phyloP scores from a whole-genome alignment of 1,140 invertebrate genomes.

The Brevipalpus yothersi region DNA sequence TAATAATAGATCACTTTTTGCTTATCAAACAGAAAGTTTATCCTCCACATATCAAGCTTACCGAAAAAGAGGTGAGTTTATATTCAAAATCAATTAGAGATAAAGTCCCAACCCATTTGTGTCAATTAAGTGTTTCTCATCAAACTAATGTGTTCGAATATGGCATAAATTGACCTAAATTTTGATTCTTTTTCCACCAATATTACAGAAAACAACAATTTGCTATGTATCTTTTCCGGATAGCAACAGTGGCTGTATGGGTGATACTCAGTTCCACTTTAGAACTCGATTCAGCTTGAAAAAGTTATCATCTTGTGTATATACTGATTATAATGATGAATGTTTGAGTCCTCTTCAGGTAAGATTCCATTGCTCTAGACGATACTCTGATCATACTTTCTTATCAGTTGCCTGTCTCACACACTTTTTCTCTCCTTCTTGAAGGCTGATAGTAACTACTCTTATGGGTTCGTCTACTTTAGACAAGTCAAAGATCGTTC shows the following conservation, averaged over 20 bases:
- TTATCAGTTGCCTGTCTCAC: too few relatives aligned
- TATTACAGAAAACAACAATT: conserved; percentile 54
- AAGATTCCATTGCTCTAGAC: neutral
- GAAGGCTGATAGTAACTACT: conserved; percentile 48
- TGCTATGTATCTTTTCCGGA: conserved; percentile 97
- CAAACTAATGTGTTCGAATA: too few relatives aligned
- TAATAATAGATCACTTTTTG: neutral
- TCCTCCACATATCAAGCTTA: conserved; percentile 50
- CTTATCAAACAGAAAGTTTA: conserved; percentile 39
- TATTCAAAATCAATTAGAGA: too few relatives aligned
- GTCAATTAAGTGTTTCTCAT: too few relatives aligned
- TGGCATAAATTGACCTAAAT: too few relatives aligned
- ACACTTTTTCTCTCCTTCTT: neutral
- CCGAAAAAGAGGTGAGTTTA: conserved; percentile 45
- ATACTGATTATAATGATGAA: conserved; percentile 17
- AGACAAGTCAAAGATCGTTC: conserved; percentile 66
- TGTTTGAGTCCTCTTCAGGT: conserved; percentile 22
- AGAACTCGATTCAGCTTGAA: conserved; percentile 33
- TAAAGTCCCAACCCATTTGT: too few relatives aligned
- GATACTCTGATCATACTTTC: too few relatives aligned
- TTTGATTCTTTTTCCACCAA: conserved; percentile 1
- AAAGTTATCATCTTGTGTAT: conserved; percentile 2
- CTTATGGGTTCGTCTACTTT: conserved; percentile 95
- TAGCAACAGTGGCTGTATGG: conserved; percentile 68
- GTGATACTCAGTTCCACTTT: conserved; percentile 89